Base-by-base conservation (phyloP, 2,797 vertebrate species). In the Enteromius anoplus region DNA sequence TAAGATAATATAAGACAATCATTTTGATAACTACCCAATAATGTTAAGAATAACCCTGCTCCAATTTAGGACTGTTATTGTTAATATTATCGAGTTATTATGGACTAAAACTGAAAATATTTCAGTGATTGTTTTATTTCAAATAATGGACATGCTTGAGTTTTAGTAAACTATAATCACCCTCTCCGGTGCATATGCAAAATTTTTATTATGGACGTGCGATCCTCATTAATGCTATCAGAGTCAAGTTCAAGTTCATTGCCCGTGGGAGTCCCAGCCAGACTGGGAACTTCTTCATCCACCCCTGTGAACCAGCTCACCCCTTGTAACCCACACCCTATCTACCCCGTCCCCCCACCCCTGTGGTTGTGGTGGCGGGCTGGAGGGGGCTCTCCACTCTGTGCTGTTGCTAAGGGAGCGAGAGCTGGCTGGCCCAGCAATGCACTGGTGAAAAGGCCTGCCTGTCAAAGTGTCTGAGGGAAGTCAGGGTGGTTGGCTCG, bases 321-420 rank as follows among this genome's bases (percentile, higher is more conserved):
- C 84, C 81, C 47, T 9, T 85, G 82, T 79, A 83, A 80, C 75
- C 65, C 85, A 49, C 86, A 49, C 88, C 37, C 53, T 75, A 42
- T 60, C 64, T 71, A 49, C 82, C 70, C 68, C 75, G 64, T 45
- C 40, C 78, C 51, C 75, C 66, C 21, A 65, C n/a, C 34, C 76
- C 37, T 40, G 75, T 84, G 64, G 75, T 66, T 79, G 47, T 62
- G 75, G 68, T 82, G 65, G 85, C 85, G 90, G 87, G 92, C 91
- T 90, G 90, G 91, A 92, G 90, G 88, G 91, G 78, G 78, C 64
- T 73, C 66, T 42, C 32, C 85, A 85, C 86, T 92, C 93, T 93
- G 93, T 91, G 92, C 94, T 91, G 97, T 99, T 98, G 97, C 97
- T 96, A 98, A 96, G 97, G 97, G 95, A 97, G 96, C 94, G 84